Evolutionary conservation across 1,140 invertebrate species (phyloP), one percentile per base, ranked within the genome.

Genomic region (Tetranychus cinnabarinus): DNA sequence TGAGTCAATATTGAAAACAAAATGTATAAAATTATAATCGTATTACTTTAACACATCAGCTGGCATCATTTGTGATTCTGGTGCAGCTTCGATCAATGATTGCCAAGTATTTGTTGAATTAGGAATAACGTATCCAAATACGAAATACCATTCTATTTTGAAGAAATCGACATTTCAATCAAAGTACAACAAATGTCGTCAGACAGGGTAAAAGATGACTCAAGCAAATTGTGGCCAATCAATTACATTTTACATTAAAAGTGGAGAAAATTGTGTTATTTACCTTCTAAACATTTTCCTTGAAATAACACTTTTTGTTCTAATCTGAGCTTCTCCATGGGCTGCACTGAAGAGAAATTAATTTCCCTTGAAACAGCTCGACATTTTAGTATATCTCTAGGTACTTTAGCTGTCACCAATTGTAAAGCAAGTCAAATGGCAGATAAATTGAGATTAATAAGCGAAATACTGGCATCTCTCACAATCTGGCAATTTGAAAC

Each of bases 71-170:
- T 98, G 90, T 63, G 87, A 93, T 74, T 98, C 93, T 3, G 95
- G 93, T 0, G 96, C 95, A 46, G 95, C 92, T 77, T 97, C 90
- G 67, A 98, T 95, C 31, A 91, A 77, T 62, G 86, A 93, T 72
- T 97, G 92, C 96, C 96, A 99, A 4, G 93, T 97, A 74, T 99
- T 98, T 52, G 92, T 97, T 31, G 93, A 97, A 67, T 92, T 91
- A 31, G 92, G 88, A 69, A 97, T 97, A 1, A 98, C 93, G 75
- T 91, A 96, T 48, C 96, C 96, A 81, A 99, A 97, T 71, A 98
- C 91, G 74, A 98, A 98, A 72, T 86, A 88, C 95, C 95, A 99
- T 75, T 98, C 91, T 77, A 42, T 6, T 6, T 42, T 23, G 23
- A 23, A 23, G 0, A 23, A 23, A 23, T 0, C 23, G 23, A 23